Conservation (phyloP, 1,140 invertebrate species). For the Saccostrea echinata region DNA sequence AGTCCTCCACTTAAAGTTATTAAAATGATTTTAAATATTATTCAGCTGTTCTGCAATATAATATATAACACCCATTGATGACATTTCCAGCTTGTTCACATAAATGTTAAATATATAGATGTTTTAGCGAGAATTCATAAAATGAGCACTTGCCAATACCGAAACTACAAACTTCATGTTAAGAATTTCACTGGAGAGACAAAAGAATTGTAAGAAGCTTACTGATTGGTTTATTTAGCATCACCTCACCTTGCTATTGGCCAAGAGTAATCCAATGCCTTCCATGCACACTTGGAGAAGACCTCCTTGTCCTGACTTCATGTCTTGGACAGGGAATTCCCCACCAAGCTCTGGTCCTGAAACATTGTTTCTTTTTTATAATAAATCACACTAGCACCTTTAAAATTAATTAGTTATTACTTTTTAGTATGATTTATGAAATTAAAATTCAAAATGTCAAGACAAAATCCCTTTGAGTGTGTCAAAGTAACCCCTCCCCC, state of each 20-base stretch:
- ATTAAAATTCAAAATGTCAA: too few relatives aligned
- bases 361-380: neutral
- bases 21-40: too few relatives aligned
- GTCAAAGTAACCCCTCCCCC: too few relatives aligned
- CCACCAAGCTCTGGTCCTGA: slow-evolving; percentile 91
- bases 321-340: slow-evolving; percentile 99
- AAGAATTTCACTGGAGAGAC: neutral
- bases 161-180: neutral
- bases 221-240: neutral
- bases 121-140: neutral
- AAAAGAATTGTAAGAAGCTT: neutral
- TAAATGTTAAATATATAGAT: too few relatives aligned
- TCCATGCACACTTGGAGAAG: slow-evolving; percentile 99
- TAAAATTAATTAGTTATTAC: too few relatives aligned
- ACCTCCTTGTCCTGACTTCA: slow-evolving; percentile 97
- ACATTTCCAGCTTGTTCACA: too few relatives aligned
- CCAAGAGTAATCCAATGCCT: slow-evolving; percentile 98
- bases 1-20: too few relatives aligned
- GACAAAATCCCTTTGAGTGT: too few relatives aligned
- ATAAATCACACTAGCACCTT: too few relatives aligned
- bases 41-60: too few relatives aligned
- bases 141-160: neutral
- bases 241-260: slow-evolving; percentile 96
- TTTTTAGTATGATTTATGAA: too few relatives aligned
- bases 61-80: too few relatives aligned